Base-by-base conservation (phyloP, 2,888 invertebrate genomes). In the Urechis unicinctus region DNA sequence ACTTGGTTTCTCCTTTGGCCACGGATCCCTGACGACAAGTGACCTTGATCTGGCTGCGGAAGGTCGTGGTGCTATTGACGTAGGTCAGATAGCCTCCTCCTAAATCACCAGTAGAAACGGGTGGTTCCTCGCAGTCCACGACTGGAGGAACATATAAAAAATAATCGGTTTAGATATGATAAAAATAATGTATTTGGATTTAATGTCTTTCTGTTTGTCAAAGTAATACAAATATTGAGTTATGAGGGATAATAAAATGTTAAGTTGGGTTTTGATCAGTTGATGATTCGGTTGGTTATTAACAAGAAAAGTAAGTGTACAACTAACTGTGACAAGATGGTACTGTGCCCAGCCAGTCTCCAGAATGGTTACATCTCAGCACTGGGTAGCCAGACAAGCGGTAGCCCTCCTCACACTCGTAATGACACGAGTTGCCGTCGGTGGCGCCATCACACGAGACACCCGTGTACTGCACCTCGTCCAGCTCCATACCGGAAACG, bases 291-390 rank as follows among this genome's bases (percentile, higher is more conserved):
- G n/a, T n/a, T n/a, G n/a, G n/a, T n/a, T n/a, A n/a, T n/a, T 36
- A 17, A 36, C 9, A 36, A 36, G 9, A 36, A 50, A 21, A 17
- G 13, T 22, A 41, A 21, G 25, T 50, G 6, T 48, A 2, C 5
- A 24, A 56, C 61, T 54, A 50, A 68, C 68, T 57, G 56, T 61
- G 49, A 51, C 68, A 68, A 1, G 52, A 46, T 2, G 68, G 66
- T 1, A 63, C 50, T 24, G 47, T 31, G 22, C 67, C 68, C 3
- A 51, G 56, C 69, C 69, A 69, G 4, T 55, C 55, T 25, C 66
- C 66, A 52, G 65, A 61, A 25, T 53, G 24, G 36, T 60, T 53
- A 50, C 69, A 69, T 13, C 62, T 56, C 48, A 68, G 61, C 5
- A 65, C 66, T 2, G 68, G 67, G 36, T 61, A 52, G 17, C 66